Evolutionary conservation across 2,113 vertebrate species (phyloP), one percentile per base, ranked within the genome.

Genomic region (Cranoglanis bouderius): DNA sequence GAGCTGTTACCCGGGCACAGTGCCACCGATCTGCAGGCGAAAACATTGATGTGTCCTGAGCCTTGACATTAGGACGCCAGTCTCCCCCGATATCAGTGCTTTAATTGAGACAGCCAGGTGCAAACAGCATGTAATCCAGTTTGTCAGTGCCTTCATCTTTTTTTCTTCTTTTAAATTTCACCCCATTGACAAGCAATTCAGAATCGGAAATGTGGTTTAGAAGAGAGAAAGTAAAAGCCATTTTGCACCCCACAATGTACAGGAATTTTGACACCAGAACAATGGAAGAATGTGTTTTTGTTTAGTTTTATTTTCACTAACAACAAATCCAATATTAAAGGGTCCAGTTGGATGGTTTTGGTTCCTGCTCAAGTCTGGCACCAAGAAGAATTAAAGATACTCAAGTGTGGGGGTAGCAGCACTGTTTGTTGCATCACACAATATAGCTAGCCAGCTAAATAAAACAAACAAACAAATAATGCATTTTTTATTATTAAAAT

Each of bases 101-200:
- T 94, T 95, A 94, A 96, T 95, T 95, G 93, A 92, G 93, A 87
- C 88, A 83, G 92, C 93, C 94, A 95, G 95, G 94, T 96, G 95
- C 93, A 95, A 94, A 94, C 94, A 93, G 93, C 93, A 90, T 93
- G 94, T 93, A 94, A 95, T 95, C 94, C 90, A 95, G 93, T 95
- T 94, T 95, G 93, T 95, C 94, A 94, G 91, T 88, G 77, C 49
- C 91, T 83, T 88, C 88, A 89, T 93, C 94, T 93, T 94, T 65
- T 93, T n/a, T 94, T 94, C 93, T 93, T 92, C 93, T 94, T 94
- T 93, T 92, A 91, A 95, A 93, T 94, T 95, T 88, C 6, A 90
- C 93, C 92, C 92, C 86, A 93, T 93, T 94, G 94, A 94, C 94
- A 94, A 94, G 94, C 93, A 93, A 93, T 94, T 86, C 13, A 82